Percentiles rank a stretch among this genome's conserved stretches.
Evolutionary conservation across 2,888 invertebrate genomes (phyloP).

Genomic region (Melipona bicolor): DNA sequence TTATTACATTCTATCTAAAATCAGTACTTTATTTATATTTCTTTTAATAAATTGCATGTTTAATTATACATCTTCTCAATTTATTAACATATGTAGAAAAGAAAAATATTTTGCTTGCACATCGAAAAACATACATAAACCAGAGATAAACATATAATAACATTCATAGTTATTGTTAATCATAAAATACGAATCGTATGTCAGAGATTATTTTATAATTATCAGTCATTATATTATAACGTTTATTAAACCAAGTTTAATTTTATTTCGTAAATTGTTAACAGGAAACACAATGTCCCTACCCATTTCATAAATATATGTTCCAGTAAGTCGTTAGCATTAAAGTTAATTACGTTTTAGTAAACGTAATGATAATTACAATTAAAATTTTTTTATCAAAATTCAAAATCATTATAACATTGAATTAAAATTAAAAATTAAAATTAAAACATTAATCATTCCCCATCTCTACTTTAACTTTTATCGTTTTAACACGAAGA

Average conservation of each 20-base stretch:
- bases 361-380: neutral
- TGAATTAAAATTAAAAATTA: slow-evolving; percentile 1
- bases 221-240: neutral
- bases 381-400: neutral
- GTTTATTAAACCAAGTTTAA: neutral
- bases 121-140: neutral
- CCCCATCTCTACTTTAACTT: neutral
- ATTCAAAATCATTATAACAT: neutral
- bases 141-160: neutral
- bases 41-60: neutral
- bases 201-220: neutral
- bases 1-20: too few species aligned
- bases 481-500: too few species aligned
- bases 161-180: neutral
- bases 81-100: neutral
- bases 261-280: neutral
- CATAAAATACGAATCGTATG: neutral
- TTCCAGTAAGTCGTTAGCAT: neutral
- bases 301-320: neutral
- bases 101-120: neutral
- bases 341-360: neutral
- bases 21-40: neutral
- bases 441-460: neutral
- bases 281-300: neutral
- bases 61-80: too few species aligned